Evolutionary conservation across 1,140 invertebrate genomes (phyloP), one percentile per base, ranked within the genome.

Genomic region (Diplogasteroides magnus): DNA sequence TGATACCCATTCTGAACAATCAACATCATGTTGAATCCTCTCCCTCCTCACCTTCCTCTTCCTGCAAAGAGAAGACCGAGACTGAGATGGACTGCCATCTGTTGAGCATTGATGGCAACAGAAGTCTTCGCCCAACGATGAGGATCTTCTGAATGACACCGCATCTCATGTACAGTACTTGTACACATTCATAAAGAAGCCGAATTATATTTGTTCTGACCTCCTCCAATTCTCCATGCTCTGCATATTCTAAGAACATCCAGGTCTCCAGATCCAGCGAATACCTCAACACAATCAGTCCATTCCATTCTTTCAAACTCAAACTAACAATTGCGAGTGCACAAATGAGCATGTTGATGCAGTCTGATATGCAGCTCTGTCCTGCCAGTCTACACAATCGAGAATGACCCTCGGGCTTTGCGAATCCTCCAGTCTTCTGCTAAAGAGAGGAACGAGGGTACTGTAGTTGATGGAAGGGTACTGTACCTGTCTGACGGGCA

Each of bases 21-120:
- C 2, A 27, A 13, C 13, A 26, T 26, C 13, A 63, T 48, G 37
- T 19, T 19, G 37, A 11, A 48, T 19, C 37, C 37, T 19, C 19
- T 19, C 37, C 37, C 19, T 11, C 37, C 37, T 6, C 13, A 65
- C 64, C 31, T 64, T 60, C 62, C 69, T 19, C 61, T 58, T 59
- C 69, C 69, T 19, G 64, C 28, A 31, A 65, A 64, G 25, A 71
- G 31, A 3, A 71, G 64, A 14, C 69, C 69, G 2, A 71, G 29
- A 11, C 37, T 63, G 31, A 61, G 28, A 31, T 71, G 69, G 29
- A 63, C 69, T 31, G 57, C 63, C 26, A 57, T 60, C 57, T 71
- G 69, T 55, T 71, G 62, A 23, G 58, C 56, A 26, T 71, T 61
- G 29, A 64, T 71, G 25, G 56, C 27, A 1, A 29, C 58, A 6